Base-by-base conservation (phyloP, 2,113 vertebrate genomes). In the Onychorhynchus coronatus region DNA sequence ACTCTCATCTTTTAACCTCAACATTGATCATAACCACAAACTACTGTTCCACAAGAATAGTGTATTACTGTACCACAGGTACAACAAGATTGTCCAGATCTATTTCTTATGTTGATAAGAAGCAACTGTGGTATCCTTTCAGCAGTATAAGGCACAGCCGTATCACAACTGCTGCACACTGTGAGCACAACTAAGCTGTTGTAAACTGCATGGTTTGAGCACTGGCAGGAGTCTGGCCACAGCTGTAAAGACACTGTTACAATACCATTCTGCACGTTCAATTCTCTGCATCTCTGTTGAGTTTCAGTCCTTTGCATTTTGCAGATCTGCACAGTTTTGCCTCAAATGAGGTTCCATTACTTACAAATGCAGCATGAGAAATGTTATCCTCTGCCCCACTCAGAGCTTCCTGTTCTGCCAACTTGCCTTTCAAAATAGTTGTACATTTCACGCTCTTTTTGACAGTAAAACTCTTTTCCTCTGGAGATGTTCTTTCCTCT, bases 381-480 rank as follows among this genome's bases (percentile, higher is more conserved):
- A 66, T 3, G 0, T 41, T 86, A 56, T 6, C 2, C 0, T 5
- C 55, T 46, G 47, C 21, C 25, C 14, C 14, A 55, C 8, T 23
- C 4, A 8, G 58, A 61, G 18, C 25, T 79, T 82, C 74, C 39
- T 24, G 11, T 65, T 70, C 70, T 67, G 33, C 14, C 13, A 76
- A 65, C 92, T 98, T 98, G 88, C 96, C 97, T 97, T 93, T 94
- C 56, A 89, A 91, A 59, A 47, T 17, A 4, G 83, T 41, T 41
- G 65, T 16, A 23, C 37, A 21, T 63, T 80, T 90, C 76, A 68
- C 33, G 35, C 16, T 44, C 24, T 92, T 96, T 35, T 70, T 91
- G 76, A 81, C 22, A 83, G 88, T 78, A 85, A 72, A 86, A 4
- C 71, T 52, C 84, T 74, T 95, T 62, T 92, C 94, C 91, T 94